Evolutionary conservation across 2,888 invertebrate species (phyloP).

Genomic region (Serripes groenlandicus): DNA sequence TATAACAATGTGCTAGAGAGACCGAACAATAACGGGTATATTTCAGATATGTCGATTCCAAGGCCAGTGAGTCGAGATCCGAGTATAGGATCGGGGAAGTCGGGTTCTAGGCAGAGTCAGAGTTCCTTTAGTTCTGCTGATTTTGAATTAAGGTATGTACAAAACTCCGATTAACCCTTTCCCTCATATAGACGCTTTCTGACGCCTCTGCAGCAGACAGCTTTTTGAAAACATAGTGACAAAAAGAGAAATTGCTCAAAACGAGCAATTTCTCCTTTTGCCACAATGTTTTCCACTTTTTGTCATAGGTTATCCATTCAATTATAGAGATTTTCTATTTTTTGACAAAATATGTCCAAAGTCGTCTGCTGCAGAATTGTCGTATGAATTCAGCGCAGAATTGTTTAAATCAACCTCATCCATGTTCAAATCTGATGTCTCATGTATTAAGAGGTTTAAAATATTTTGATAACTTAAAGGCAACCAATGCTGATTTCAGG

Average conservation of each 20-base stretch:
- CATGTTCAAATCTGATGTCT: no score
- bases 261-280: background rate
- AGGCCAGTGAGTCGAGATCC: slow-evolving; percentile 58
- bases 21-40: slow-evolving; percentile 22
- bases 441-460: no score
- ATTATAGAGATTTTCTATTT: no score
- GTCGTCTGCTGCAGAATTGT: no score
- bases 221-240: background rate
- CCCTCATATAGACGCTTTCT: background rate
- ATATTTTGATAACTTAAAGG: no score
- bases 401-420: no score
- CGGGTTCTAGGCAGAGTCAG: slow-evolving; percentile 60
- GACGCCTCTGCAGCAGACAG: background rate
- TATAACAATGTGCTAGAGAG: background rate
- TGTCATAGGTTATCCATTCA: no score
- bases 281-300: background rate
- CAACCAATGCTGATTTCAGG: no score
- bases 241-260: background rate
- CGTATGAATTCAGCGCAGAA: no score
- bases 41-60: slow-evolving; percentile 11
- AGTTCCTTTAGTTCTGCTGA: slow-evolving; percentile 77
- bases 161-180: background rate
- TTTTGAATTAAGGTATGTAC: slow-evolving; percentile 72
- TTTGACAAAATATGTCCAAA: no score
- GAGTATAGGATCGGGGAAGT: slow-evolving; percentile 68